Conservation (phyloP, 2,113 vertebrate genomes). For the Falcunculus frontatus region DNA sequence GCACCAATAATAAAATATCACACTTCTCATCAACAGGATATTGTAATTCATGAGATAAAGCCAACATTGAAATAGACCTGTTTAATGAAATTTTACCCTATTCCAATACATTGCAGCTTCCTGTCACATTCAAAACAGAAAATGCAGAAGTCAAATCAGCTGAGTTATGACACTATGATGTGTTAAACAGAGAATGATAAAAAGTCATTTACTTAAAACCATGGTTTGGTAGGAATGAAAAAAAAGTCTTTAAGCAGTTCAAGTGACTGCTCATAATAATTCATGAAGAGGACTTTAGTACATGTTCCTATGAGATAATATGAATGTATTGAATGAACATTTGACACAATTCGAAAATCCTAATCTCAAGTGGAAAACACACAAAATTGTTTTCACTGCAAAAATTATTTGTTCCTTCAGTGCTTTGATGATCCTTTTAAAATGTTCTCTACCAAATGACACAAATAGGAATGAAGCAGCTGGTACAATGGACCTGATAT, state of each 20-base stretch:
- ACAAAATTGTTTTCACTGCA: not conserved
- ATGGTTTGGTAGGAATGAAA: not conserved
- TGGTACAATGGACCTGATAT: not conserved
- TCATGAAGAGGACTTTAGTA: not conserved
- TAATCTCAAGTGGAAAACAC: not conserved
- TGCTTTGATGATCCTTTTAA: not conserved
- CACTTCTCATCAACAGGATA: not conserved
- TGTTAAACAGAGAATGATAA: slow-evolving; percentile 25
- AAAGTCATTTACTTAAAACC: not conserved
- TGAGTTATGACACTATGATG: not conserved
- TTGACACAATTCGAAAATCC: not conserved
- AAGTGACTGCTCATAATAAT: not conserved
- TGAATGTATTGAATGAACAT: not conserved
- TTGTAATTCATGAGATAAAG: slow-evolving; percentile 47
- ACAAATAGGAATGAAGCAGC: not conserved
- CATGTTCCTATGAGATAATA: not conserved
- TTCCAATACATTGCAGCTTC: not conserved
- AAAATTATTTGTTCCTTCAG: not conserved
- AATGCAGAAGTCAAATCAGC: not conserved
- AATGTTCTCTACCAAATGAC: not conserved
- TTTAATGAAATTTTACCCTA: slow-evolving; percentile 1
- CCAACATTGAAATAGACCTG: not conserved
- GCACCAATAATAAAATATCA: not conserved
- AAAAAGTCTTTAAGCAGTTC: not conserved
- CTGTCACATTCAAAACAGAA: slow-evolving; percentile 1